Evolutionary conservation across 2,797 vertebrate species (phyloP).

Genomic region (Chromobotia macracanthus): DNA sequence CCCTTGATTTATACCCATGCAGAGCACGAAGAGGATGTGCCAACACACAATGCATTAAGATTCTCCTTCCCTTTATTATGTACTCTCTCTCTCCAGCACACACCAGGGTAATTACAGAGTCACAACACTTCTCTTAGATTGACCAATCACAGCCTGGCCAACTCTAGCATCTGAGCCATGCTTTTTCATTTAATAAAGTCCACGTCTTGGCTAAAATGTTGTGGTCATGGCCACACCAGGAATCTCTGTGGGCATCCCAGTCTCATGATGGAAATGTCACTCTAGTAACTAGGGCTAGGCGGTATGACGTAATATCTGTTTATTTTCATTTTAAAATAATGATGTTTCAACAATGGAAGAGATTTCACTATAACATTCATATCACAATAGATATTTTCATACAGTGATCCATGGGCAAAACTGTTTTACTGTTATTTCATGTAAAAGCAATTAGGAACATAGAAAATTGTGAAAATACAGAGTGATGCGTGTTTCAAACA

Average conservation of each 20-base stretch:
- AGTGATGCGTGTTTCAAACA: too few relatives aligned
- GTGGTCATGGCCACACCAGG: not conserved
- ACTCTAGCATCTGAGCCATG: slow-evolving; percentile 13
- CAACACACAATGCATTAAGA: slow-evolving; percentile 70
- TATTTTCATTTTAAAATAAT: too few relatives aligned
- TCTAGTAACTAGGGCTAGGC: not conserved
- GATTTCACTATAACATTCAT: too few relatives aligned
- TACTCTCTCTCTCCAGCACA: slow-evolving; percentile 57
- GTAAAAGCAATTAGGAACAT: too few relatives aligned
- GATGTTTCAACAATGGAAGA: too few relatives aligned
- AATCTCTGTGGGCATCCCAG: not conserved
- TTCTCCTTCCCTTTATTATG: slow-evolving; percentile 68
- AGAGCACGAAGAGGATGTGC: slow-evolving; percentile 44
- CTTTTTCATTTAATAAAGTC: slow-evolving; percentile 5
- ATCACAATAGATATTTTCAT: too few relatives aligned
- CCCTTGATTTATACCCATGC: slow-evolving; percentile 42
- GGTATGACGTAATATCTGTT: too few relatives aligned
- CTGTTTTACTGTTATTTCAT: too few relatives aligned
- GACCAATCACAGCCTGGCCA: slow-evolving; percentile 18
- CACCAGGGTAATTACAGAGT: slow-evolving; percentile 64
- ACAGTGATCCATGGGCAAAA: too few relatives aligned
- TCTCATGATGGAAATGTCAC: not conserved
- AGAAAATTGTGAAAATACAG: too few relatives aligned
- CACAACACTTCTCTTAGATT: too few relatives aligned
- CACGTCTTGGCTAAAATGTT: not conserved